Percentiles rank a stretch among this genome's conserved stretches.
These are phyloP conservation scores for Alosa sapidissima DNA, from an alignment of 2,797 vertebrate genomes.

Conservation along the genomic window DNA sequence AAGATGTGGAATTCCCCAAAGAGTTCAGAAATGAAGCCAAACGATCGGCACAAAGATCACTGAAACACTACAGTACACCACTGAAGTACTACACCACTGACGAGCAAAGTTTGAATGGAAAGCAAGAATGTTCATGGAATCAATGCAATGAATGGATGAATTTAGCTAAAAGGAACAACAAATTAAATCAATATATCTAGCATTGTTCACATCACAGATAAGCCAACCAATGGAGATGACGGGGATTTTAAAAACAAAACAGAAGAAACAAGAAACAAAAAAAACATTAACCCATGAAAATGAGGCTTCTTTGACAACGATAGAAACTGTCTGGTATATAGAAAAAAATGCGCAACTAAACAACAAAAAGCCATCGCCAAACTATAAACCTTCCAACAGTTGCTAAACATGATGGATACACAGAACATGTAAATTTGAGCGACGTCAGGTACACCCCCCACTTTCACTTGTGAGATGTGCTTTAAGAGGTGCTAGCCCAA, in stretches of 20 bases:
- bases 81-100: conserved; percentile 5
- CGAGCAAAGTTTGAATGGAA: not conserved
- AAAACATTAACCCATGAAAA: not conserved
- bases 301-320: not conserved
- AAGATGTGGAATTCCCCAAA: not conserved
- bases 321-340: not conserved
- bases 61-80: not conserved
- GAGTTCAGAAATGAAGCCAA: not conserved
- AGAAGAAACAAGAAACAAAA: not conserved
- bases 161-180: not conserved
- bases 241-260: not conserved
- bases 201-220: not conserved
- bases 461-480: not conserved
- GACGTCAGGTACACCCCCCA: not conserved
- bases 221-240: not conserved
- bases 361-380: not conserved
- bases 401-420: not conserved
- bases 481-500: no score
- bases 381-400: not conserved
- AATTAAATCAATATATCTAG: not conserved
- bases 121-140: not conserved
- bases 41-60: not conserved
- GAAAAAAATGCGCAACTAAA: not conserved
- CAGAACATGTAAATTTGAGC: not conserved
- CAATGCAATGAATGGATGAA: conserved; percentile 9